Percentiles rank a stretch among this genome's conserved stretches.
These are phyloP conservation scores for Gobius niger DNA, from an alignment of 2,113 vertebrate genomes.

Conservation along the genomic window DNA sequence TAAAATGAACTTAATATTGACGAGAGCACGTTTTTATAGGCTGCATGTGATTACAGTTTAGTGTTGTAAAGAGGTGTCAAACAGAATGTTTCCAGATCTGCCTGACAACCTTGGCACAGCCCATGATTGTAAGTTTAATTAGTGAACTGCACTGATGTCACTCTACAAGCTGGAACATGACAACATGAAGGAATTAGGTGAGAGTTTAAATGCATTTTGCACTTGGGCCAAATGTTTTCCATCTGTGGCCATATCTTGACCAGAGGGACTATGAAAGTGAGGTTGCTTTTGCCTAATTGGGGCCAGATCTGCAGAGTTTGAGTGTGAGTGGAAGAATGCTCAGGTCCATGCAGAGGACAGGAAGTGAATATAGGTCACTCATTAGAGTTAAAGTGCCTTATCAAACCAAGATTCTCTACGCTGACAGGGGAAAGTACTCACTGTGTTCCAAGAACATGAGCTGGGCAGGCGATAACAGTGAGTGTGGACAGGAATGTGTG, in stretches of 20 bases:
- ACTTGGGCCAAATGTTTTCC: background rate
- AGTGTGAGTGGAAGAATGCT: constrained; percentile 12
- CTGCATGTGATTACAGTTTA: constrained; percentile 10
- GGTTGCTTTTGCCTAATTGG: constrained; percentile 31
- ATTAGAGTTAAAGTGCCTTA: constrained; percentile 39
- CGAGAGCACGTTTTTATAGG: constrained; percentile 7
- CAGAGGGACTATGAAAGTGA: constrained; percentile 13
- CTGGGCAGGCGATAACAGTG: background rate
- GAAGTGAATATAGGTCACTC: constrained; percentile 63
- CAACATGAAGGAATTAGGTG: background rate
- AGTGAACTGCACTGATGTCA: background rate
- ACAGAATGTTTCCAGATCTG: background rate
- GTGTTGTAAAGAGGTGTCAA: constrained; percentile 7
- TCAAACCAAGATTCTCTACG: constrained; percentile 27
- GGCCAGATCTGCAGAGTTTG: constrained; percentile 25
- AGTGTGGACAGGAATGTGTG: background rate
- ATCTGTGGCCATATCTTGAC: constrained; percentile 4
- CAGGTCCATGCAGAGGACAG: constrained; percentile 21
- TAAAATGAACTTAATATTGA: too few relatives aligned
- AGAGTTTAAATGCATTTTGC: background rate
- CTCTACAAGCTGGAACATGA: background rate
- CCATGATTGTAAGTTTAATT: background rate
- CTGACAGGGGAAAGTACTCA: constrained; percentile 5
- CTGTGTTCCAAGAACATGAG: background rate
- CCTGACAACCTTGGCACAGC: background rate